Percentiles rank a stretch among this genome's conserved stretches.
Conservation (phyloP, 2,113 vertebrate genomes). For the Ictalurus punctatus region DNA sequence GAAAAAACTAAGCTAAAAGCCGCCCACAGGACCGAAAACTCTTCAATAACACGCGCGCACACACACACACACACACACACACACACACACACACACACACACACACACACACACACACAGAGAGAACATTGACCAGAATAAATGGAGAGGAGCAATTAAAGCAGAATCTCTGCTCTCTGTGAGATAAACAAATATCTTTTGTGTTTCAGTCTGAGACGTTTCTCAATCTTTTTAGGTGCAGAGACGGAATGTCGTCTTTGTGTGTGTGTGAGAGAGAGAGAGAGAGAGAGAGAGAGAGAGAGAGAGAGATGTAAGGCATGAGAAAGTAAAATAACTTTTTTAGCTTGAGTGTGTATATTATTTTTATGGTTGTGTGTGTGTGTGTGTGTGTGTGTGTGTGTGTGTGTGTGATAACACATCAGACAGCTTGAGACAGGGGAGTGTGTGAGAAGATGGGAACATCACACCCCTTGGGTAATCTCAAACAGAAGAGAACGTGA, state of each 20-base stretch:
- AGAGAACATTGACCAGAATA: not conserved
- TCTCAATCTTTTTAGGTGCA: not conserved
- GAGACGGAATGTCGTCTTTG: not conserved
- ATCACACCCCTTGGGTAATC: slow-evolving; percentile 57
- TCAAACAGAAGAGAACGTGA: not conserved
- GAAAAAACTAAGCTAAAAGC: not conserved
- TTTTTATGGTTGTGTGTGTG: slow-evolving; percentile 9
- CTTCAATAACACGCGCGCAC: not conserved
- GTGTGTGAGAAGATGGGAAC: slow-evolving; percentile 25
- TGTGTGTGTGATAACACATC: slow-evolving; percentile 18
- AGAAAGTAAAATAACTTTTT: not conserved
- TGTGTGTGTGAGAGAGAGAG: not conserved
- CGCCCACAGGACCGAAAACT: not conserved
- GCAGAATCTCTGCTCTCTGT: not conserved
- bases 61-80: not conserved
- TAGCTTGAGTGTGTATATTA: not conserved
- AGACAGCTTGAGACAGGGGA: slow-evolving; percentile 14
- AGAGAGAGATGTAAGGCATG: not conserved
- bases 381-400: slow-evolving; percentile 35
- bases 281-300: not conserved
- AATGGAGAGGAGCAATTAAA: not conserved
- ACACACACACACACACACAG: no score
- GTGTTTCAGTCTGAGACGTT: not conserved
- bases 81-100: no score
- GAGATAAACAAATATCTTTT: not conserved